Evolutionary conservation across 2,888 invertebrate species (phyloP), one percentile per base, ranked within the genome.

Genomic region (Cloeon dipterum): DNA sequence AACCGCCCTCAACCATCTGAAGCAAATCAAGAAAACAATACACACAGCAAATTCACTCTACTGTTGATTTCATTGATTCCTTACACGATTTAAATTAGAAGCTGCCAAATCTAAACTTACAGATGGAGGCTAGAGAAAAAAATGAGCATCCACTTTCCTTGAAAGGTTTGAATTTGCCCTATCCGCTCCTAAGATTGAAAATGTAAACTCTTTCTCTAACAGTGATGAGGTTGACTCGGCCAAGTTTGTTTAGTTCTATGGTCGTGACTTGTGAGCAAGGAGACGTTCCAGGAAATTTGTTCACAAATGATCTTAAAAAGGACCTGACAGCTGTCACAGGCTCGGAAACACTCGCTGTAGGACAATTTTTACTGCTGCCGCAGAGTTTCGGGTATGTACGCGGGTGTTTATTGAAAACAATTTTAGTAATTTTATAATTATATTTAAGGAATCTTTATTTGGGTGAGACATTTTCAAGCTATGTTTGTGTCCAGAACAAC

Each of bases 391-490:
- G 94, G 73, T 72, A 23, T 20, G 20, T 32, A 32, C n/a, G 13
- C 11, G 20, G 10, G 37, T 19, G 16, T 8, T 16, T 18, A 38
- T 2, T 2, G n/a, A 19, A 14, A 36, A 17, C 4, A 26, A 26
- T 16, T 14, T 14, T 21, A 21, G 14, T 23, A 35, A 20, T 20
- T 19, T 14, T 10, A 16, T 7, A 18, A 17, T 18, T n/a, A 11
- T 16, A 21, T 21, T 61, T 36, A 52, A 74, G 74, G 4, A 94
- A 89, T 54, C 93, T 98, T 48, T 96, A 94, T 56, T 63, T 98
- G 33, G 98, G 93, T 14, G 96, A 98, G 65, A 94, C 91, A 11
- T 96, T 98, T 61, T 85, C 94, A 2, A 91, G 94, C 54, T 94
- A 93, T 53, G 77, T 98, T 41, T 91, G 89, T 59, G 85, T 96